Conservation (phyloP, 1,140 invertebrate species). For the Leptinotarsa undecemlineata region DNA sequence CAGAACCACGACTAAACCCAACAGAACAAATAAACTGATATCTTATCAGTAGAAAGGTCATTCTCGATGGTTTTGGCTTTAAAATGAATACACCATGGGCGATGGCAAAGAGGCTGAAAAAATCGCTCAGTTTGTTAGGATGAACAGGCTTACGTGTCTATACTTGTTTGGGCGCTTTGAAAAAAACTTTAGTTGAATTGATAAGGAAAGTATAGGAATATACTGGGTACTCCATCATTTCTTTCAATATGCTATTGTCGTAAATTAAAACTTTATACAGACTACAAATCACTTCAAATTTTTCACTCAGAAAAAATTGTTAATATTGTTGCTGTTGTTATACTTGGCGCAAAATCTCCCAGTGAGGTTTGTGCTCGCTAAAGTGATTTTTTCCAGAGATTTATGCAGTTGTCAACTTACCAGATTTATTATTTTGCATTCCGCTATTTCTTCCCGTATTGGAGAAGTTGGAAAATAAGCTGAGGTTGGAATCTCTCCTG, state of each 20-base stretch:
- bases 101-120: too few relatives aligned
- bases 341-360: too few relatives aligned
- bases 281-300: not conserved
- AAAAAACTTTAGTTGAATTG: not conserved
- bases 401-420: constrained; percentile 21
- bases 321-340: not conserved
- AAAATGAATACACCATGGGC: too few relatives aligned
- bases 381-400: not conserved
- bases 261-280: not conserved
- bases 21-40: too few relatives aligned
- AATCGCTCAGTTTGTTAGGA: too few relatives aligned
- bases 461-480: constrained; percentile 29
- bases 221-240: not conserved
- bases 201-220: not conserved
- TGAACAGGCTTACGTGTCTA: too few relatives aligned
- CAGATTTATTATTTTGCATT: constrained; percentile 31
- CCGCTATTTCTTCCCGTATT: constrained; percentile 32
- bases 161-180: too few relatives aligned
- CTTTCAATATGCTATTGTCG: not conserved
- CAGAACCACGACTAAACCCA: too few relatives aligned
- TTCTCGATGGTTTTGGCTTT: too few relatives aligned
- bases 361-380: too few relatives aligned
- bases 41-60: too few relatives aligned
- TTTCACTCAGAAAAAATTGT: not conserved
- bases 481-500: constrained; percentile 35